Base-by-base conservation (phyloP, 2,888 invertebrate genomes). In the Mythimna albipuncta region DNA sequence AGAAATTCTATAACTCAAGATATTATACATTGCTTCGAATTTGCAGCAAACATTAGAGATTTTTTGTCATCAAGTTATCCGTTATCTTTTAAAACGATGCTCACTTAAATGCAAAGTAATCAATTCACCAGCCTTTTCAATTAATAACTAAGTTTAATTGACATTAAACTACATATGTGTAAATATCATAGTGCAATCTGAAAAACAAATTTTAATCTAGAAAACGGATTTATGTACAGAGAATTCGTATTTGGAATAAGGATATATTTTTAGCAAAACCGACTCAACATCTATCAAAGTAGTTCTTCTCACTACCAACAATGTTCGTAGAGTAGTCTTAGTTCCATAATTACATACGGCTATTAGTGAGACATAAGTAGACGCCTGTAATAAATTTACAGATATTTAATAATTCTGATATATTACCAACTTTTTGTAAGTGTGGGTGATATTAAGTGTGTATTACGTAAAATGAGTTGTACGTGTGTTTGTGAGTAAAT, bases 401-500 rank as follows among this genome's bases (percentile, higher is more conserved):
- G 82, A 89, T 89, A 86, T 86, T 87, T 87, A 85, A 84, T 85
- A 89, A 86, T 88, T 83, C 85, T 89, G 86, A 88, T 86, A 82
- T 84, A 89, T 85, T 79, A 87, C 76, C 78, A 64, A 69, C 41
- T 71, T 69, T 78, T 21, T 75, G 21, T 59, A 68, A 73, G 82
- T 85, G 79, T 82, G 86, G 75, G 80, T 83, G 81, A 85, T 89
- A 88, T 87, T 88, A 89, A 72, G 77, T 82, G 82, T 81, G 82
- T 87, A 87, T 87, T 85, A 88, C 84, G 86, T 85, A 87, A 84
- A 85, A 84, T 82, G 52, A 74, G 50, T 54, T 76, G 79, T 86
- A 85, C 79, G 81, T 89, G 87, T 90, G 88, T 90, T 88, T 87
- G 90, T 89, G 84, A 85, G 88, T 91, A 90, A 90, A 90, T 87